Percentiles rank a stretch among this genome's conserved stretches.
These are phyloP conservation scores for Helostoma temminkii DNA, from an alignment of 2,797 vertebrate genomes.

Conservation along the genomic window DNA sequence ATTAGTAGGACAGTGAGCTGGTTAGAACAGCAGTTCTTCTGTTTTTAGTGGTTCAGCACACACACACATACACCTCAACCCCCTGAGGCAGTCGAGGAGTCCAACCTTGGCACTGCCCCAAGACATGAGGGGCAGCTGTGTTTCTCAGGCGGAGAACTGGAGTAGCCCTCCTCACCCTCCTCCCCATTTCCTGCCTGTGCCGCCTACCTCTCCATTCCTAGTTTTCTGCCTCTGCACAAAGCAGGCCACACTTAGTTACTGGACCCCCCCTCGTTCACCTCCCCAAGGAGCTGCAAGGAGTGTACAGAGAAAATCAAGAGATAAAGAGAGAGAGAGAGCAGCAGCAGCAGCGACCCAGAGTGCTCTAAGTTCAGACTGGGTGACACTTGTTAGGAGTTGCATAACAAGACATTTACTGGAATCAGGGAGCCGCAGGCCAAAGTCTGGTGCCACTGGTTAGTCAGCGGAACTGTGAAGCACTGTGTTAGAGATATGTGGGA, in stretches of 20 bases:
- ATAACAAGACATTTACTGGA: conserved; percentile 87
- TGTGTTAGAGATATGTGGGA: conserved; percentile 77
- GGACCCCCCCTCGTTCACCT: not conserved
- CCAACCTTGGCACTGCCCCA: conserved; percentile 72
- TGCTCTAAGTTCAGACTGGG: conserved; percentile 79
- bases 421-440: conserved; percentile 84
- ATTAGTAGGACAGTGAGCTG: conserved; percentile 58
- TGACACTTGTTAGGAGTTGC: conserved; percentile 85
- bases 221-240: conserved; percentile 56
- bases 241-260: conserved; percentile 45
- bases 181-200: conserved; percentile 67
- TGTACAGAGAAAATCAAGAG: conserved; percentile 36
- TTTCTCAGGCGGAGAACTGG: conserved; percentile 71
- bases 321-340: conserved; percentile 28
- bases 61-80: conserved; percentile 26
- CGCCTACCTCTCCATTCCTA: conserved; percentile 53
- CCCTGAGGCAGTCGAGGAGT: conserved; percentile 61
- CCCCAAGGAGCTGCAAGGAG: conserved; percentile 30
- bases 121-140: conserved; percentile 81
- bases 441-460: conserved; percentile 87
- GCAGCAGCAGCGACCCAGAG: conserved; percentile 48
- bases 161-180: conserved; percentile 64
- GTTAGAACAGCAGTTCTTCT: conserved; percentile 72
- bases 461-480: conserved; percentile 81
- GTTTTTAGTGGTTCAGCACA: conserved; percentile 54